phyloP scores from a whole-genome alignment of 2,797 vertebrate genomes.

The Garrulus glandarius region DNA sequence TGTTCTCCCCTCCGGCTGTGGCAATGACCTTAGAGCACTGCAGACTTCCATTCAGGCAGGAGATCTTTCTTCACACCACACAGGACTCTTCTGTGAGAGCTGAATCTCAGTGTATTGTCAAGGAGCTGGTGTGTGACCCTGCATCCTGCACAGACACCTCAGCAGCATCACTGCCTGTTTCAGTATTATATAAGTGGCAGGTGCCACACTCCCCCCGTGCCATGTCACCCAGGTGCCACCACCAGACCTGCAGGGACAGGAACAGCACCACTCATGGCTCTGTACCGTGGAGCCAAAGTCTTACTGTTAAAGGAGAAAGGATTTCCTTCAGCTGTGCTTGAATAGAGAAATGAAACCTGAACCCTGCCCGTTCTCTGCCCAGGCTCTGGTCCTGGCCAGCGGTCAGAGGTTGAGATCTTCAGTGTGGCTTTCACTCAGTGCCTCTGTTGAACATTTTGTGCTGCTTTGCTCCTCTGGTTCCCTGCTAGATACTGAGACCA shows the following conservation, averaged over 20 bases:
- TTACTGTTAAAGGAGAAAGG: not conserved
- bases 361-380: not conserved
- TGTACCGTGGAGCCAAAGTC: rapidly evolving
- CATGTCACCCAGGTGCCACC: not conserved
- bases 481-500: not conserved
- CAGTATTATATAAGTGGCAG: rapidly evolving
- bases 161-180: not conserved
- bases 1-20: not conserved
- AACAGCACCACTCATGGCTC: not conserved
- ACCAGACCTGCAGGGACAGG: not conserved
- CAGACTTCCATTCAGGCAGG: not conserved
- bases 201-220: not conserved
- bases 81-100: not conserved
- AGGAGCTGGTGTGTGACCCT: not conserved
- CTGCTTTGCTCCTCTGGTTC: not conserved
- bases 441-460: not conserved
- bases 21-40: not conserved
- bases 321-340: not conserved
- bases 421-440: not conserved
- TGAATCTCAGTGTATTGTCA: not conserved
- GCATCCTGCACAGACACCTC: not conserved
- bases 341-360: not conserved
- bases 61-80: not conserved
- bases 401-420: not conserved
- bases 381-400: not conserved